Evolutionary conservation across 2,888 invertebrate genomes (phyloP).

Genomic region (Lycia hirtaria): DNA sequence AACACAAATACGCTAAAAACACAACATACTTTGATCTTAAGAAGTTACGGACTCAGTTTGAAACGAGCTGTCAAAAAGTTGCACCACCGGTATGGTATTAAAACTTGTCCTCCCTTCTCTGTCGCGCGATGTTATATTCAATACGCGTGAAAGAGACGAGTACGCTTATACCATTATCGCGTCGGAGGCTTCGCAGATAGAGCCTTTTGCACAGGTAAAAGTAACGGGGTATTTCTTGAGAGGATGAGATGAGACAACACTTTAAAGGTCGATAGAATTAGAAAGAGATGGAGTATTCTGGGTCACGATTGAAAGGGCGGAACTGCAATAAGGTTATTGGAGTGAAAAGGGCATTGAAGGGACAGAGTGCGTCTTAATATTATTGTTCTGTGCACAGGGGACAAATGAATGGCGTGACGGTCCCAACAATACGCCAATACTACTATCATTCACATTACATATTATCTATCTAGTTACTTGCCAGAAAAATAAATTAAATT

Average conservation of each 20-base stretch:
- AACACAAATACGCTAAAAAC: constrained; percentile 54
- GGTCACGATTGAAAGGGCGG: constrained; percentile 67
- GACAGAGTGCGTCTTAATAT: no score
- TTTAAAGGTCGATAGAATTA: constrained; percentile 57
- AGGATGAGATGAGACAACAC: constrained; percentile 73
- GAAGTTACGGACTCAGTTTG: constrained; percentile 67
- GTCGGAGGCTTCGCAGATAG: constrained; percentile 66
- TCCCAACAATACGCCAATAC: background rate
- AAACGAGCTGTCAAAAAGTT: constrained; percentile 83
- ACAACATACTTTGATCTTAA: constrained; percentile 60
- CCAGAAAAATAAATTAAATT: no score
- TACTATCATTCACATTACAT: no score
- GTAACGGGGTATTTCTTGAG: constrained; percentile 84
- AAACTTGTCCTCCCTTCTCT: constrained; percentile 57
- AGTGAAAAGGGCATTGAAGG: constrained; percentile 34
- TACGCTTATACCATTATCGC: constrained; percentile 31
- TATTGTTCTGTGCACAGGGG: no score
- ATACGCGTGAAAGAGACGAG: constrained; percentile 52
- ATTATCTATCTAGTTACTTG: no score
- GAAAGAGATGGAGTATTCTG: constrained; percentile 60
- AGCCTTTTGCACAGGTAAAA: constrained; percentile 84
- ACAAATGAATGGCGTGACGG: background rate
- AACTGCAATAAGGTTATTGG: constrained; percentile 43
- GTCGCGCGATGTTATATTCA: constrained; percentile 35
- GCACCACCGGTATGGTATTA: constrained; percentile 73